Evolutionary conservation across 2,113 vertebrate species (phyloP).

Genomic region (Thamnaconus septentrionalis): DNA sequence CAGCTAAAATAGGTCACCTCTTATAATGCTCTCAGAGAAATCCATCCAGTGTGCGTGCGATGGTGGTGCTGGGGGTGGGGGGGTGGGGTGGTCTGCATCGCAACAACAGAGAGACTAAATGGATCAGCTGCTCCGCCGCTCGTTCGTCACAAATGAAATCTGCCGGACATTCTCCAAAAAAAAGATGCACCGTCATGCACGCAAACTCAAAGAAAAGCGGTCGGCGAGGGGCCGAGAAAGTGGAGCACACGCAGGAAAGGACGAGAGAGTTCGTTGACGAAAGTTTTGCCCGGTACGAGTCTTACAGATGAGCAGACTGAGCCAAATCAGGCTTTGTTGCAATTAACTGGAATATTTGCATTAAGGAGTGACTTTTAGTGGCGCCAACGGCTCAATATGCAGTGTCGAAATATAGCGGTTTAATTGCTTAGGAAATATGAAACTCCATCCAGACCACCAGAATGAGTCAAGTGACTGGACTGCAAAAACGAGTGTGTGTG

Average conservation of each 20-base stretch:
- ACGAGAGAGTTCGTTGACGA: not conserved
- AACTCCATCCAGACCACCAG: conserved; percentile 32
- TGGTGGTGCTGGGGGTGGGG: conserved; percentile 18
- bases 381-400: not conserved
- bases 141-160: conserved; percentile 11
- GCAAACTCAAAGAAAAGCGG: no score
- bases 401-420: conserved; percentile 21
- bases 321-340: no score
- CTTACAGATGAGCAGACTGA: no score
- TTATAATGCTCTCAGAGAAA: conserved; percentile 61
- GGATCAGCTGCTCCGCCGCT: conserved; percentile 13
- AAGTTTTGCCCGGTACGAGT: no score
- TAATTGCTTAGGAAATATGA: conserved; percentile 38
- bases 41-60: conserved; percentile 31
- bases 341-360: no score
- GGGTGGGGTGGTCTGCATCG: conserved; percentile 30
- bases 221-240: no score
- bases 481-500: not conserved
- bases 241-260: not conserved
- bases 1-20: conserved; percentile 64
- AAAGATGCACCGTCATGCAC: no score
- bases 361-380: no score
- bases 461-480: conserved; percentile 26
- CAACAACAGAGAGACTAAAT: conserved; percentile 30
- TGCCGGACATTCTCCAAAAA: not conserved